Evolutionary conservation across 2,113 vertebrate genomes (phyloP).

Genomic region (Hemicordylus capensis): DNA sequence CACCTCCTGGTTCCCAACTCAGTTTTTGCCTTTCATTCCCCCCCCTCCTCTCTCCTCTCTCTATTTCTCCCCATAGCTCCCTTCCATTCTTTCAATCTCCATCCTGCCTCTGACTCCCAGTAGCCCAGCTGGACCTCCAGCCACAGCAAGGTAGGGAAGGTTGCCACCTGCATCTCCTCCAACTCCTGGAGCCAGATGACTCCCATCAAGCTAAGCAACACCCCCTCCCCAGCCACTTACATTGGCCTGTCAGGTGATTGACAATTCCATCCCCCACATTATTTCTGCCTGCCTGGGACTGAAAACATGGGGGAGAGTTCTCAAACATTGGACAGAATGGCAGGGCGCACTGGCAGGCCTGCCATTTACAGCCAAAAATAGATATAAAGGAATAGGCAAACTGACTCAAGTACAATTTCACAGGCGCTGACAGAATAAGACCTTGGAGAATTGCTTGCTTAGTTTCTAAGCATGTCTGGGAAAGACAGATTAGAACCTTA

Average conservation of each 20-base stretch:
- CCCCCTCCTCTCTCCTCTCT: too few relatives aligned
- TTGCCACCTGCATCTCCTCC: too few relatives aligned
- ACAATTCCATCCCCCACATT: neutral
- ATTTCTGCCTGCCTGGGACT: too few relatives aligned
- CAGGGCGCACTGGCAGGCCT: neutral
- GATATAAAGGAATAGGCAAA: neutral
- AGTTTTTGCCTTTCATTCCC: too few relatives aligned
- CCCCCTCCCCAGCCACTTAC: neutral
- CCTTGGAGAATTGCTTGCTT: neutral
- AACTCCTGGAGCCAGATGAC: too few relatives aligned
- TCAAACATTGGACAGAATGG: neutral
- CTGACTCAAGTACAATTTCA: neutral
- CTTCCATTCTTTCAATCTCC: too few relatives aligned
- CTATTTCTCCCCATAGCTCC: too few relatives aligned
- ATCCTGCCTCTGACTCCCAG: too few relatives aligned
- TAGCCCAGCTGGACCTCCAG: too few relatives aligned
- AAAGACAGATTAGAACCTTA: neutral
- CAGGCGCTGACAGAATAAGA: neutral
- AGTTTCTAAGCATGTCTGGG: neutral
- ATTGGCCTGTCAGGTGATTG: neutral
- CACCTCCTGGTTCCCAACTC: too few relatives aligned
- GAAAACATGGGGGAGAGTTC: too few relatives aligned
- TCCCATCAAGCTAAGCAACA: neutral
- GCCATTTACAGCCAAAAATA: neutral
- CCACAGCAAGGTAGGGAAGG: too few relatives aligned